A percentile compares a stretch with the other conserved stretches of the same genome.
Evolutionary conservation across 2,113 vertebrate species (phyloP).

Genomic region (Epinephelus lanceolatus): DNA sequence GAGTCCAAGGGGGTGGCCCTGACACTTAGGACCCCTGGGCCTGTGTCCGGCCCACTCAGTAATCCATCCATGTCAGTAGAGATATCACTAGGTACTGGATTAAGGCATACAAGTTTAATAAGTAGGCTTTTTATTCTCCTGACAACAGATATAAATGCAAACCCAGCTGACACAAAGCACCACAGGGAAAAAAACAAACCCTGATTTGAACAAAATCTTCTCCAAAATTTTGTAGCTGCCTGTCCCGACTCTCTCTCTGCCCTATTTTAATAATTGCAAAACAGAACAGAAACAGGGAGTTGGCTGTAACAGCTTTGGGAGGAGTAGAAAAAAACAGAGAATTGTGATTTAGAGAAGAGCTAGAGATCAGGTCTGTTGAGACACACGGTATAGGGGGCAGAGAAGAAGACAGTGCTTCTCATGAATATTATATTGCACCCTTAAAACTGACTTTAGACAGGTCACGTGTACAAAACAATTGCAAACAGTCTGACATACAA

Average conservation of each 20-base stretch:
- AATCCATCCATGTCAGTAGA: too few relatives aligned
- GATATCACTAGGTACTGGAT: background rate
- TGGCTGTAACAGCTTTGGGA: slow-evolving; percentile 9
- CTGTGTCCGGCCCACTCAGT: too few relatives aligned
- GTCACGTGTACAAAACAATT: background rate
- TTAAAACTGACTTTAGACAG: background rate
- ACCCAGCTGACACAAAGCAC: background rate
- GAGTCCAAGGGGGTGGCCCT: too few relatives aligned
- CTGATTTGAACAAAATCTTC: background rate
- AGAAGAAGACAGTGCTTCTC: background rate
- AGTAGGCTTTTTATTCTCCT: background rate
- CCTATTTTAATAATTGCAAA: slow-evolving; percentile 26
- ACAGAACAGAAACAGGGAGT: background rate
- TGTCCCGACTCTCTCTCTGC: background rate
- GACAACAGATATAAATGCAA: background rate
- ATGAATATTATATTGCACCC: slow-evolving; percentile 21
- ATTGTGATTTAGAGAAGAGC: slow-evolving; percentile 31
- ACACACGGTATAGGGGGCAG: slow-evolving; percentile 19
- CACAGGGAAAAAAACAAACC: background rate
- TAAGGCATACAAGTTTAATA: background rate
- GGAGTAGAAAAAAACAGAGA: slow-evolving; percentile 16
- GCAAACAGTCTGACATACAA: background rate
- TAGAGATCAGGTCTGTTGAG: slow-evolving; percentile 34
- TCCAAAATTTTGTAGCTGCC: background rate
- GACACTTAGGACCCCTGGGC: too few relatives aligned